Conservation (phyloP, 2,888 invertebrate genomes). For the Anarsia innoxiella region DNA sequence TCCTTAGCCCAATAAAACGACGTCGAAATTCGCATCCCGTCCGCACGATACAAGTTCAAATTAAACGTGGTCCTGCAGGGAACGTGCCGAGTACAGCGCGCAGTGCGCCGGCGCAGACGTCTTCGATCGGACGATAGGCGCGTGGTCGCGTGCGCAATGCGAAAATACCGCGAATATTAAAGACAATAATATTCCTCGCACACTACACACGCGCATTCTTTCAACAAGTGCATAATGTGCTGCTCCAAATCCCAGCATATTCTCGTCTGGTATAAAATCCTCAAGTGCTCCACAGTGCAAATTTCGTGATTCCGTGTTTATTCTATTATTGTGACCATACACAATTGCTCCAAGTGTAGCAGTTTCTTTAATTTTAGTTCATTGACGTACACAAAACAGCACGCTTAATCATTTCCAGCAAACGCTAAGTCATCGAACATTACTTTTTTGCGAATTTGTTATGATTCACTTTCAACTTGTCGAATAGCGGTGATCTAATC, state of each 20-base stretch:
- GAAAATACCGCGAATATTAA: conserved; percentile 27
- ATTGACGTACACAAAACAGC: conserved; percentile 19
- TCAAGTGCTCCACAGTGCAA: conserved; percentile 14
- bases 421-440: neutral
- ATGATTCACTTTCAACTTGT: conserved; percentile 26
- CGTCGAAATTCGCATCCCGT: conserved; percentile 48
- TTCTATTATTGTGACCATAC: conserved; percentile 29
- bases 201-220: conserved; percentile 19
- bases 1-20: conserved; percentile 51
- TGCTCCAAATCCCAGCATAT: conserved; percentile 18
- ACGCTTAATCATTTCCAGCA: neutral
- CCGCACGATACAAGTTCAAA: conserved; percentile 52
- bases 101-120: conserved; percentile 61
- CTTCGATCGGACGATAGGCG: conserved; percentile 55
- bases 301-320: conserved; percentile 26
- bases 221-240: conserved; percentile 27
- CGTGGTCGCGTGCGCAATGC: conserved; percentile 36
- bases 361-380: conserved; percentile 37
- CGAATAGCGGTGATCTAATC: conserved; percentile 50
- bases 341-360: conserved; percentile 27
- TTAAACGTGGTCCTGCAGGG: conserved; percentile 40
- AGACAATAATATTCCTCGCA: conserved; percentile 13
- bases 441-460: conserved; percentile 8
- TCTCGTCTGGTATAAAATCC: conserved; percentile 16
- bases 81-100: conserved; percentile 18